Evolutionary conservation across 2,797 vertebrate species (phyloP), one percentile per base, ranked within the genome.

Genomic region (Lepus oiostolus): DNA sequence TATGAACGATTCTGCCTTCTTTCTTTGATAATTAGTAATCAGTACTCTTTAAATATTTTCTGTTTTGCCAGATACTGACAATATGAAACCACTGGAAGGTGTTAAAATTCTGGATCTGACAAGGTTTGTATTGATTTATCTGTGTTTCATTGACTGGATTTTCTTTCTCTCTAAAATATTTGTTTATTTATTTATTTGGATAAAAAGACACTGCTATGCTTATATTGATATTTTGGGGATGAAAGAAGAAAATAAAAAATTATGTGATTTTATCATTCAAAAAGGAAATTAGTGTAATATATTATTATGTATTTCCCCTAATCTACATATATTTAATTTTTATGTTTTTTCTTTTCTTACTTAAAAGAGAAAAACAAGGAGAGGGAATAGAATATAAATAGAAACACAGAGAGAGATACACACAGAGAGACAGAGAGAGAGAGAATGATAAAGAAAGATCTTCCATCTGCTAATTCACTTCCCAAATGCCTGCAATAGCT

Each of bases 51-150:
- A 92, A 88, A 9, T 96, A 10, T 96, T 96, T 97, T 98, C 30
- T 97, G 95, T 97, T 93, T 96, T 96, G 30, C 58, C 95, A 98
- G 98, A 95, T 98, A 96, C 85, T 94, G 95, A 52, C 81, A 90
- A 90, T 85, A 38, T 97, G 72, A 98, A 98, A 76, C 99, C 99
- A 38, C 96, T 99, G 96, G 98, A 99, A 76, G 99, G 99, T 90
- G 94, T 99, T 93, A 99, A 98, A 99, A 98, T 99, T 96, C 97
- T 99, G 88, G 99, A 99, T 97, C 60, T 99, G 97, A 99, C 99
- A 60, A 99, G 99, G 99, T 99, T 97, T 97, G 98, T 98, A 19
- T 94, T 81, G 11, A 38, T 75, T 93, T 95, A 26, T 52, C 19
- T 97, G 0, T 75, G 0, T 42, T 92, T 97, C 93, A 63, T n/a